Evolutionary conservation across 1,140 invertebrate genomes (phyloP), one percentile per base, ranked within the genome.

Genomic region (Drosophila subpulchrella): DNA sequence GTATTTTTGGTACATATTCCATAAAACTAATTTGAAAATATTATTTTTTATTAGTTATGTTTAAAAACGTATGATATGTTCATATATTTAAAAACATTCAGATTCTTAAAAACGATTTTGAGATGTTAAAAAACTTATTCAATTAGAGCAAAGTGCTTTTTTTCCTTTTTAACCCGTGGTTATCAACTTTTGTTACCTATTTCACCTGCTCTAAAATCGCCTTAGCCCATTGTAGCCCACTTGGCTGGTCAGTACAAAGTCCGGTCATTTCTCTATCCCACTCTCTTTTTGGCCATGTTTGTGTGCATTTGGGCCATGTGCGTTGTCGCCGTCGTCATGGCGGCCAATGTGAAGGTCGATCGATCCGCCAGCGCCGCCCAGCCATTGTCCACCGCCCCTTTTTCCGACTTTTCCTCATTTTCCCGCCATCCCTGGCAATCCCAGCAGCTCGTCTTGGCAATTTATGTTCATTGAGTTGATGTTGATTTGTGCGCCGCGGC

Each of bases 381-480:
- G 36, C 68, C 24, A 30, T 44, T 47, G 48, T 47, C 39, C 66
- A 20, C 46, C n/a, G 10, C 36, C 48, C 53, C 30, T 42, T 39
- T 41, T 38, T 13, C 15, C 27, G 27, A 27, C 27, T 27, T 27
- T 10, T 10, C 8, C 7, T 6, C 32, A 7, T 10, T 34, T 34
- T 34, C 32, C 27, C 27, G 27, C 27, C 32, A 34, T 34, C 32
- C 32, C 32, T 10, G 1, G 32, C 32, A 34, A 34, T 8, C 32
- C 8, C 44, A 10, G 39, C 50, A 39, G 41, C 39, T 44, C 57
- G 44, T 17, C 56, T 44, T 67, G 83, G 62, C 83, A 82, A 86
- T 86, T 86, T 86, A 86, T 86, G 82, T 79, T 88, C 82, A 88
- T 88, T 86, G 83, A 79, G 82, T 76, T 86, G 82, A 79, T 86